A percentile compares a stretch with the other conserved stretches of the same genome.
phyloP scores from a whole-genome alignment of 64 coral and sea anemone genomes.

The Pachyseris speciosa region DNA sequence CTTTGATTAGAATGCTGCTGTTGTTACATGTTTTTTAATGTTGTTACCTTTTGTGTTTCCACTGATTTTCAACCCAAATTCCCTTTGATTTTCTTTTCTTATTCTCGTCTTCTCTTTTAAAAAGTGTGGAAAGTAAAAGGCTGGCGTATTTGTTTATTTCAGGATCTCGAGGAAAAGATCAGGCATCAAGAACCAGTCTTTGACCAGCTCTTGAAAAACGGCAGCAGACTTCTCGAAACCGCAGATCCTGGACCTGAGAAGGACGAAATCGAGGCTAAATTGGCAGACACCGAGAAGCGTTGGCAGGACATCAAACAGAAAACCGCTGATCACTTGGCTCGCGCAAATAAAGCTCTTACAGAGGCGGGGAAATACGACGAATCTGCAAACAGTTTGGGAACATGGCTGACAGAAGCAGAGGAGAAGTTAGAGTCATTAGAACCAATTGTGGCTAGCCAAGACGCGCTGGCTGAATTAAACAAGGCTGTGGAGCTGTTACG shows the following conservation, averaged over 20 bases:
- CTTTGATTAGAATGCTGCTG: too few species aligned
- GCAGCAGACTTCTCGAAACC: slow-evolving; percentile 81
- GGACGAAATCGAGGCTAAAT: slow-evolving; percentile 79
- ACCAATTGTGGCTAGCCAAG: slow-evolving; percentile 55
- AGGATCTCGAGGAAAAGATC: slow-evolving; percentile 82
- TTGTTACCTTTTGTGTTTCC: too few species aligned
- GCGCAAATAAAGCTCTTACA: slow-evolving; percentile 69
- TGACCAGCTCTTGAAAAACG: slow-evolving; percentile 86
- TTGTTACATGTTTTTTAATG: too few species aligned
- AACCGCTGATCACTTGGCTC: slow-evolving; percentile 61
- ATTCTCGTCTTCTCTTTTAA: neutral
- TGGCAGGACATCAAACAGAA: slow-evolving; percentile 83
- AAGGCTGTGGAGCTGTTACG: slow-evolving; percentile 45
- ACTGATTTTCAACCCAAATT: too few species aligned
- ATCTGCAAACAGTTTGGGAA: slow-evolving; percentile 43
- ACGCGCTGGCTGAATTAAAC: slow-evolving; percentile 55
- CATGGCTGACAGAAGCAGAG: slow-evolving; percentile 83
- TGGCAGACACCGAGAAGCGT: slow-evolving; percentile 76
- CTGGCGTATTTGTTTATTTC: neutral
- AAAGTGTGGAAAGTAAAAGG: neutral
- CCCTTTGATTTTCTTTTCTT: too few species aligned
- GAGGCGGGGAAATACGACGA: slow-evolving; percentile 79
- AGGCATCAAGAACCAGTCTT: slow-evolving; percentile 82
- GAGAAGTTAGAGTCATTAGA: slow-evolving; percentile 67
- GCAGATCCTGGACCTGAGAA: slow-evolving; percentile 90